Conservation (phyloP, 2,113 vertebrate species). For the Chinchilla lanigera region DNA sequence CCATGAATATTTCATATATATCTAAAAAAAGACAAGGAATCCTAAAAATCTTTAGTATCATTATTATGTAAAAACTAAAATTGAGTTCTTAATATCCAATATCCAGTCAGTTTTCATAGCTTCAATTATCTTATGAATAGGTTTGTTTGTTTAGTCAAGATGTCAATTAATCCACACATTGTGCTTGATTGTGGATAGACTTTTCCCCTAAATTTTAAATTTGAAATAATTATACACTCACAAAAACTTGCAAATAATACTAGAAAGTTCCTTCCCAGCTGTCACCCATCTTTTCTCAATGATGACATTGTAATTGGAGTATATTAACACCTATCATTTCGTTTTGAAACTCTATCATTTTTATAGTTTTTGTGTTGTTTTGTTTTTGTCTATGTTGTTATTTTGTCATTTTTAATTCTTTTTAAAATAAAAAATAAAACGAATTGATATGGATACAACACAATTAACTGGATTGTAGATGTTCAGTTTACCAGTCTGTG, state of each 20-base stretch:
- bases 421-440: neutral
- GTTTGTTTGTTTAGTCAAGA: neutral
- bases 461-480: neutral
- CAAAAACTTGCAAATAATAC: neutral
- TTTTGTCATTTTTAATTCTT: no score
- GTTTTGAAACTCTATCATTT: no score
- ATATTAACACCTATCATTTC: no score
- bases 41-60: neutral
- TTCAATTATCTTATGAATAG: neutral
- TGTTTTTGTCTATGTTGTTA: no score
- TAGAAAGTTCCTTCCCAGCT: neutral
- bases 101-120: neutral
- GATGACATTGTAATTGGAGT: neutral
- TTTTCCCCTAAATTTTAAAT: neutral
- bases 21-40: neutral
- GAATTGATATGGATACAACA: neutral
- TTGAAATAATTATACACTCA: slow-evolving; percentile 1
- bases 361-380: no score
- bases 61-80: slow-evolving; percentile 6
- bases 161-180: neutral
- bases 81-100: neutral
- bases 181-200: neutral
- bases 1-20: neutral
- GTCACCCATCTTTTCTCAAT: neutral
- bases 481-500: neutral